These are phyloP conservation scores for Glareola pratincola DNA, from an alignment of 2,113 vertebrate species.

Conservation along the genomic window DNA sequence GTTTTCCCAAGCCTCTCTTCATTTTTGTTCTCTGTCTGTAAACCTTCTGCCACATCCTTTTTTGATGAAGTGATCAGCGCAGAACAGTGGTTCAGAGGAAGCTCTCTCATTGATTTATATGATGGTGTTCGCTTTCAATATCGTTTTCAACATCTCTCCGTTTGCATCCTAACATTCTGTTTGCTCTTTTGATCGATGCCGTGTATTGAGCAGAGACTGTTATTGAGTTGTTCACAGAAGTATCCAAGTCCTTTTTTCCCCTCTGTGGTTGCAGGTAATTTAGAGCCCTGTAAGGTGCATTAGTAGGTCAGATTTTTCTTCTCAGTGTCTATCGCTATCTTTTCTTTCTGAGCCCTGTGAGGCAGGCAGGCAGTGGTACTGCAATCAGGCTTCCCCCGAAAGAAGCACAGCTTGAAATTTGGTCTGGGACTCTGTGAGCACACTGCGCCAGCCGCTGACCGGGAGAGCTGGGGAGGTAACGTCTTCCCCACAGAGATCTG, in stretches of 20 bases:
- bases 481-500: neutral
- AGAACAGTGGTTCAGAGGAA: neutral
- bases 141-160: neutral
- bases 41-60: neutral
- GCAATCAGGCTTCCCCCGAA: neutral
- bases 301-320: conserved; percentile 15
- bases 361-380: neutral
- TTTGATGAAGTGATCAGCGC: neutral
- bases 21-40: neutral
- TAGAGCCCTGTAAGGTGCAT: neutral
- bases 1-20: neutral
- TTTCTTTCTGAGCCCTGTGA: neutral
- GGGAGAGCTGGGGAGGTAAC: neutral
- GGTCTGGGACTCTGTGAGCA: neutral
- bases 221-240: conserved; percentile 25
- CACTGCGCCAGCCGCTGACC: accelerated
- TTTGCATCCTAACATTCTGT: conserved; percentile 13
- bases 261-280: neutral
- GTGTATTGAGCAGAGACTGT: neutral
- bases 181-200: conserved; percentile 7
- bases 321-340: neutral
- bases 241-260: neutral
- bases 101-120: conserved; percentile 9
- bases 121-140: neutral
- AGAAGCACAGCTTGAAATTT: conserved; percentile 14